Base-by-base conservation (phyloP, 2,797 vertebrate genomes). In the Helicolenus hilgendorfi region DNA sequence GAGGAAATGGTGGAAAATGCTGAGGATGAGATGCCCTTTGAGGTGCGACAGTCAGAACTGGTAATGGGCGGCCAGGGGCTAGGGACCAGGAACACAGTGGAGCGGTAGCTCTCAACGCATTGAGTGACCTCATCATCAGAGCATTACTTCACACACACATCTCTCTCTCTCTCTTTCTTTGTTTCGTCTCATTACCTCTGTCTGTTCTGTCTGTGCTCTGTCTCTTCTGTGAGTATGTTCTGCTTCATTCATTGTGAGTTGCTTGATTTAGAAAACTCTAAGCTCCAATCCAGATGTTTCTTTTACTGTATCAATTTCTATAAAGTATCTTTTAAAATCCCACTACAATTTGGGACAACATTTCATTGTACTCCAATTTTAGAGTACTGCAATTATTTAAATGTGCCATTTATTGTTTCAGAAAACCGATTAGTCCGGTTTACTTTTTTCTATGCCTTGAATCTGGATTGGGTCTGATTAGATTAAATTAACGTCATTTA, bases 21-120 rank as follows among this genome's bases (percentile, higher is more conserved):
- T 85, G 97, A 98, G 73, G 96, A 94, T 55, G 98, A 99, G 93
- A 97, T 98, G 90, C 95, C 98, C 41, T 99, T 99, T 96, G 98
- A 99, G 98, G 98, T 99, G 98, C 96, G 97, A 94, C 95, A 95
- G 96, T 95, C 96, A 95, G 97, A 97, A 96, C 97, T 97, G 97
- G 97, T 98, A 98, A 97, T 96, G 97, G 97, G 97, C 95, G 92
- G 68, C 96, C 89, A 91, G 96, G 97, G 97, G 95, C 94, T 95
- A 55, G 97, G 97, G 90, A 97, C 94, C 91, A 97, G 97, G 96
- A 96, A 97, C 96, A 97, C 97, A 97, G 49, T 77, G 91, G 95
- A 97, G 97, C 94, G 95, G 96, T 97, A 97, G 97, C 96, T 96
- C 95, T 96, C 92, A 55, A 93, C 90, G 95, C 96, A 95, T 91